A percentile compares a stretch with the other conserved stretches of the same genome.
These are phyloP conservation scores for Drosophila kikkawai DNA, from an alignment of 1,140 invertebrate genomes.

Conservation along the genomic window DNA sequence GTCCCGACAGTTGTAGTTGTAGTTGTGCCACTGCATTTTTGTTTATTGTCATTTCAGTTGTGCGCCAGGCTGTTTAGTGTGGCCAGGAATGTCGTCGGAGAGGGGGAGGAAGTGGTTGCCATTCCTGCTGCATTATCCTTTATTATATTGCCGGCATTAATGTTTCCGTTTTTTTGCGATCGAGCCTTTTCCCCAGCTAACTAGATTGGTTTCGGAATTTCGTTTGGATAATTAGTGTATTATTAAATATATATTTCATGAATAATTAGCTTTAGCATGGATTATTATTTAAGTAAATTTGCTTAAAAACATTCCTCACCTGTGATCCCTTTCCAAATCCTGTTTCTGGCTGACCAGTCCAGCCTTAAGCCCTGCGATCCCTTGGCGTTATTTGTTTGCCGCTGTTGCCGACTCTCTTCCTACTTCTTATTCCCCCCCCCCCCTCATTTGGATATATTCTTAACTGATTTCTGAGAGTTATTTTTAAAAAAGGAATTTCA, in stretches of 20 bases:
- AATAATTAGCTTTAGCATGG: neutral
- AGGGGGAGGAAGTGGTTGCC: neutral
- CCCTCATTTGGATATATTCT: conserved; percentile 49
- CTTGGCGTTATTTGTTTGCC: conserved; percentile 33
- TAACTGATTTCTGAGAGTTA: conserved; percentile 56
- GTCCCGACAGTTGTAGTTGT: neutral
- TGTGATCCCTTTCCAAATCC: neutral
- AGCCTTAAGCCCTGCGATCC: conserved; percentile 20
- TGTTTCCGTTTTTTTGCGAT: conserved; percentile 46
- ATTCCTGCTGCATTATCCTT: conserved; percentile 64
- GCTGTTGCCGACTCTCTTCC: neutral
- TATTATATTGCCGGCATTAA: conserved; percentile 71
- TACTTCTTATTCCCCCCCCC: neutral
- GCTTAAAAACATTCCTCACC: too few species aligned
- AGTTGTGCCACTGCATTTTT: conserved; percentile 48
- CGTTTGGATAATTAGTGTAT: neutral
- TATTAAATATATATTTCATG: neutral
- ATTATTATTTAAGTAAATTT: neutral
- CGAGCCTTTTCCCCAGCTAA: neutral
- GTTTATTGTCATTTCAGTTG: conserved; percentile 62
- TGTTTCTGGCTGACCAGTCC: neutral
- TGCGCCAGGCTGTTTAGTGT: conserved; percentile 33
- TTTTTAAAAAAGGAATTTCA: conserved; percentile 57
- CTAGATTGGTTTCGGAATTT: neutral
- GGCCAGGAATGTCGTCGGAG: conserved; percentile 40